Base-by-base conservation (phyloP, 2,113 vertebrate genomes). In the Columba janthina region DNA sequence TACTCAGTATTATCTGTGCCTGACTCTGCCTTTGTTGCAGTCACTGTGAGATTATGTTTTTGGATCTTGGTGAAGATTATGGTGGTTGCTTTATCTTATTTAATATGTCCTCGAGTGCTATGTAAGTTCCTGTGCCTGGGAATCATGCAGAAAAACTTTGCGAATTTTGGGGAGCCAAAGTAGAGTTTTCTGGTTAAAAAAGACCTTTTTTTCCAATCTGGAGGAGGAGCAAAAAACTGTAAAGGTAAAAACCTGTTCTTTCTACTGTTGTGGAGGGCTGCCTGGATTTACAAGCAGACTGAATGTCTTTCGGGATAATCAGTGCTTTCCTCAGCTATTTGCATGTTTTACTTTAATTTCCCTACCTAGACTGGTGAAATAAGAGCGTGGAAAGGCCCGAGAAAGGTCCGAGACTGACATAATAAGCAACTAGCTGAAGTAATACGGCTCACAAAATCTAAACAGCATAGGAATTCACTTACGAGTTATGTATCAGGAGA, bases 291-390 rank as follows among this genome's bases (percentile, higher is more conserved):
- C 13, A 48, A 53, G 31, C 17, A 69, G 22, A 57, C 19, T 9
- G n/a, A 86, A 54, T 54, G 32, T 32, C 60, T 89, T 92, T 80
- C 54, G 75, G 84, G 87, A 51, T 56, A 71, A 67, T 21, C 83
- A 83, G 13, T 38, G 84, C 36, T 84, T 73, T 84, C 21, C 58
- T 50, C 31, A 70, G 69, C 56, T 79, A 15, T 78, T 88, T 88
- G 28, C 56, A 17, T 58, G 51, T 40, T 86, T 60, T 44, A 31
- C 18, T 83, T 72, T 46, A 73, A 57, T 70, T 73, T 24, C 80
- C 46, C 72, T 66, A 38, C 58, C 17, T 34, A 11, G 31, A 40
- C 28, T 25, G 48, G 38, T 48, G 78, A 67, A 80, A 76, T n/a
- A 38, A 25, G 34, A 46, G 26, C 1, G 10, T 2, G 3, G 4